Conservation (phyloP, 2,888 invertebrate genomes). For the Euphydryas editha region DNA sequence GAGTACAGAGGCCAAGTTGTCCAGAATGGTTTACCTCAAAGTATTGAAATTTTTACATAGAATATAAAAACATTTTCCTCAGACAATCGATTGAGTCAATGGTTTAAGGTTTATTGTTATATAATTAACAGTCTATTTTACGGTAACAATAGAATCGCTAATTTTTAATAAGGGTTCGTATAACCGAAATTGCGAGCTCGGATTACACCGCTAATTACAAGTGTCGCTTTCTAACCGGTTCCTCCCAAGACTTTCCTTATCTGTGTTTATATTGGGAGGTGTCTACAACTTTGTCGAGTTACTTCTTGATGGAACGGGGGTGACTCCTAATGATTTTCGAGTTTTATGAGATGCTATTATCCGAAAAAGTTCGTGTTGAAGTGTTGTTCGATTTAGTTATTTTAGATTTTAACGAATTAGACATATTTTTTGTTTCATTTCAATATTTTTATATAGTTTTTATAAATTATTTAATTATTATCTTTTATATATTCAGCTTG, state of each 20-base stretch:
- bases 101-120: slow-evolving; percentile 24
- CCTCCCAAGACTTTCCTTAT: slow-evolving; percentile 28
- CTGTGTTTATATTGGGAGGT: slow-evolving; percentile 28
- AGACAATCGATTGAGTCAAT: not conserved
- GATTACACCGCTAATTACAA: slow-evolving; percentile 78
- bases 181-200: slow-evolving; percentile 56
- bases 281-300: slow-evolving; percentile 28
- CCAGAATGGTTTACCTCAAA: too few species aligned
- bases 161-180: slow-evolving; percentile 68
- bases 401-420: not conserved
- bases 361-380: slow-evolving; percentile 15
- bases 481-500: not conserved
- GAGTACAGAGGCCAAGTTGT: too few species aligned
- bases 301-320: slow-evolving; percentile 33
- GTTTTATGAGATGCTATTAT: slow-evolving; percentile 23
- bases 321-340: slow-evolving; percentile 22
- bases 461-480: not conserved
- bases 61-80: not conserved
- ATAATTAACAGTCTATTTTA: slow-evolving; percentile 56
- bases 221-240: slow-evolving; percentile 53
- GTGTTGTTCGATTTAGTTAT: slow-evolving; percentile 22
- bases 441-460: not conserved
- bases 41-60: not conserved
- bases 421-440: not conserved
- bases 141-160: slow-evolving; percentile 60